Evolutionary conservation across 2,113 vertebrate genomes (phyloP).

Genomic region (Serilophus lunatus): DNA sequence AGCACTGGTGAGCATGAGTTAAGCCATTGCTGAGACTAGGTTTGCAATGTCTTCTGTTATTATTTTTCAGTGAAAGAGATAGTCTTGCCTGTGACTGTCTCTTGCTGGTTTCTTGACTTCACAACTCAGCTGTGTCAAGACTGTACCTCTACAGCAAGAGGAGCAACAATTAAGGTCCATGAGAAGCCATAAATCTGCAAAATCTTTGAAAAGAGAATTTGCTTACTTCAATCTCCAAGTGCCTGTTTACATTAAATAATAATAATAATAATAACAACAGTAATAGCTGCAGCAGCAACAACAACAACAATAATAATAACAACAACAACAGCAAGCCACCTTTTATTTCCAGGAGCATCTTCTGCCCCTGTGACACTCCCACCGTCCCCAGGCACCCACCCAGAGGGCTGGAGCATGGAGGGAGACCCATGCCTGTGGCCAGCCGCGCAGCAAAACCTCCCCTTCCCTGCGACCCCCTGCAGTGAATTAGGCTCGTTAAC

Average conservation of each 20-base stretch:
- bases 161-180: not conserved
- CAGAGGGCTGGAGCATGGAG: rapidly evolving
- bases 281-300: no score
- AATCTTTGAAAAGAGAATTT: not conserved
- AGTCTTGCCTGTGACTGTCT: not conserved
- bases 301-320: not conserved
- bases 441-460: not conserved
- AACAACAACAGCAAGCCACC: not conserved
- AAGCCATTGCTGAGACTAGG: not conserved
- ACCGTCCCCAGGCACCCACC: not conserved
- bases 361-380: not conserved
- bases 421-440: not conserved
- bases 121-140: not conserved
- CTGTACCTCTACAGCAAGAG: not conserved
- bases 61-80: not conserved
- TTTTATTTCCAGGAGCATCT: not conserved
- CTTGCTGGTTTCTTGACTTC: not conserved
- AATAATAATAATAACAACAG: not conserved
- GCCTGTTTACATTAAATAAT: not conserved
- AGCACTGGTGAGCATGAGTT: not conserved
- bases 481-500: not conserved
- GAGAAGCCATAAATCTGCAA: not conserved
- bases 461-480: not conserved
- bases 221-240: not conserved
- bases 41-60: not conserved